phyloP scores from a whole-genome alignment of 37 sponge, comb jelly and placozoan species.

The Lycopodina hypogea region DNA sequence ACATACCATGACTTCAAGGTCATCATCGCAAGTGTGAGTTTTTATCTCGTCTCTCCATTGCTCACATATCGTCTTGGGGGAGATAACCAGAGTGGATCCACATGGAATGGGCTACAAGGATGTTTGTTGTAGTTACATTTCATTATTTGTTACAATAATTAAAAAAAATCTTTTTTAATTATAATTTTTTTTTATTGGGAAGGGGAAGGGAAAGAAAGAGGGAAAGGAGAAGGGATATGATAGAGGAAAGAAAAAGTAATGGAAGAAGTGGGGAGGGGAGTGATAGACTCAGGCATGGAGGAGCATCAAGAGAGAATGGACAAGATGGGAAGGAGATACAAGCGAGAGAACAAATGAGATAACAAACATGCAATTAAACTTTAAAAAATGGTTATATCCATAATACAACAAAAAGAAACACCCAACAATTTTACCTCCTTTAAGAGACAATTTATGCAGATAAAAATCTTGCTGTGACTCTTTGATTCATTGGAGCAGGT shows the following conservation, averaged over 20 bases:
- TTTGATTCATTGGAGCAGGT: conserved; percentile 36
- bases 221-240: background rate
- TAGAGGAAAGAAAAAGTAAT: background rate
- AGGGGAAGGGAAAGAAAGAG: background rate
- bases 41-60: conserved; percentile 83
- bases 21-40: conserved; percentile 55
- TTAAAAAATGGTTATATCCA: no score
- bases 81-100: conserved; percentile 70
- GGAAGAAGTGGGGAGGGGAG: no score
- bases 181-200: no score
- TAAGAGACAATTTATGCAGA: conserved; percentile 49
- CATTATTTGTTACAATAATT: no score
- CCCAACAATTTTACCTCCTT: background rate
- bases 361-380: no score
- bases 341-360: no score
- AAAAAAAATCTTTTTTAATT: no score
- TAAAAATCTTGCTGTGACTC: background rate
- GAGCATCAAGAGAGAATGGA: no score
- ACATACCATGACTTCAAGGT: conserved; percentile 58
- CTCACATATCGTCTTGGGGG: conserved; percentile 59
- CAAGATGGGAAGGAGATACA: no score
- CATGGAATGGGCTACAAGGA: conserved; percentile 48
- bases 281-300: no score
- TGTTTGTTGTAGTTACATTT: no score
- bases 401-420: background rate